Percentiles rank a stretch among this genome's conserved stretches.
Evolutionary conservation across 2,888 invertebrate species (phyloP).

Genomic region (Coecobrya sp.): DNA sequence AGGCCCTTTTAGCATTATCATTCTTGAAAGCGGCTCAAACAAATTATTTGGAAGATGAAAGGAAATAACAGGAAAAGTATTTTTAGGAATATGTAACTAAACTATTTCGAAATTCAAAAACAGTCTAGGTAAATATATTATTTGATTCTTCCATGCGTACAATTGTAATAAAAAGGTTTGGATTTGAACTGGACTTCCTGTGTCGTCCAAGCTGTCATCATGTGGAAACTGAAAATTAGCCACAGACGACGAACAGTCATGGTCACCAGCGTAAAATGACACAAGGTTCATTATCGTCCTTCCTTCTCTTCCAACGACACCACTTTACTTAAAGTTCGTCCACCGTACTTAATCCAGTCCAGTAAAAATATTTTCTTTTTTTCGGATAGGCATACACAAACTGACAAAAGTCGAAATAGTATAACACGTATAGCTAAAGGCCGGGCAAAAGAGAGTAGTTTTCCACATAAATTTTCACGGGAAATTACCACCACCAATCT

Average conservation of each 20-base stretch:
- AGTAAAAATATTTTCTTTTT: constrained; percentile 23
- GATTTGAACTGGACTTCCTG: background rate
- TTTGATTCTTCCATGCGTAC: background rate
- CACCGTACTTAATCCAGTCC: constrained; percentile 44
- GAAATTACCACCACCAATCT: constrained; percentile 84
- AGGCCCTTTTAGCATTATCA: background rate
- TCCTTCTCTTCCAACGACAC: background rate
- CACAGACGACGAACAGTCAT: background rate
- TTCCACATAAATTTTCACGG: constrained; percentile 77
- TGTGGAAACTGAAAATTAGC: constrained; percentile 44
- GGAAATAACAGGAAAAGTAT: background rate
- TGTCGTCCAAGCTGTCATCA: background rate
- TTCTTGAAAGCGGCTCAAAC: background rate
- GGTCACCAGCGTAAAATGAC: constrained; percentile 37
- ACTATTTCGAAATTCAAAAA: background rate
- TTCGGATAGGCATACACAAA: background rate
- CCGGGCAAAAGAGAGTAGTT: constrained; percentile 31
- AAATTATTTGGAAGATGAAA: constrained; percentile 43
- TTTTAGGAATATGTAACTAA: background rate
- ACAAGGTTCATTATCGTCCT: constrained; percentile 33
- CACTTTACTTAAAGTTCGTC: constrained; percentile 24
- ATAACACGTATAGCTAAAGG: background rate
- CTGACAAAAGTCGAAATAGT: background rate
- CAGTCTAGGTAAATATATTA: background rate
- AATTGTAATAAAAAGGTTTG: background rate